Evolutionary conservation across 2,888 invertebrate species (phyloP), one percentile per base, ranked within the genome.

Genomic region (Mycogona germanica): DNA sequence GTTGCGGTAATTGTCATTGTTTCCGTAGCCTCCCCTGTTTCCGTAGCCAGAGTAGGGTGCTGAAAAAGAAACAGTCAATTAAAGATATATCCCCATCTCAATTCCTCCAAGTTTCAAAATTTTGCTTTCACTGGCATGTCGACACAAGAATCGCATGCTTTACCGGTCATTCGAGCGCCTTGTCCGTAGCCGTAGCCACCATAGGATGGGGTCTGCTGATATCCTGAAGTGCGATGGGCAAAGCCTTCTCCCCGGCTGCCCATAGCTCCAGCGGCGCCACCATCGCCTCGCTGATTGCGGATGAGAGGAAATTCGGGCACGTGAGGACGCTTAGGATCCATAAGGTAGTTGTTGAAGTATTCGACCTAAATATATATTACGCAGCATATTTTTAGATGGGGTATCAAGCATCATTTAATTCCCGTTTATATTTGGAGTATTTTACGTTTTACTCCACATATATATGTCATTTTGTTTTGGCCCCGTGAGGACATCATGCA

Each of bases 341-440:
- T 79, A 63, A 81, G 66, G 73, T 96, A 98, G 70, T 95, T 95
- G 73, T 98, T 98, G 74, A 96, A 98, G 72, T 92, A 98, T 64
- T 89, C 81, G 54, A 95, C 77, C 76, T 77, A 59, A 19, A 26
- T n/a, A n/a, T n/a, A n/a, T n/a, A 23, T 5, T 29, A 3, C 17
- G 38, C 3, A 46, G 17, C 12, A 25, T 46, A 25, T 46, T n/a
- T n/a, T 32, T 32, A 32, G 35, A 32, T 12, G 9, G 35, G n/a
- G 9, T 32, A 32, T n/a, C 35, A 32, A 12, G 35, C 35, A 9
- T 32, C 35, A 9, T 12, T n/a, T 9, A 32, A 32, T 32, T 12
- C n/a, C n/a, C n/a, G n/a, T n/a, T n/a, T n/a, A n/a, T n/a, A n/a
- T n/a, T n/a, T n/a, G n/a, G n/a, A n/a, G n/a, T n/a, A n/a, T n/a